These are phyloP conservation scores for Meliscaeva auricollis DNA, from an alignment of 2,888 invertebrate genomes.

Conservation along the genomic window DNA sequence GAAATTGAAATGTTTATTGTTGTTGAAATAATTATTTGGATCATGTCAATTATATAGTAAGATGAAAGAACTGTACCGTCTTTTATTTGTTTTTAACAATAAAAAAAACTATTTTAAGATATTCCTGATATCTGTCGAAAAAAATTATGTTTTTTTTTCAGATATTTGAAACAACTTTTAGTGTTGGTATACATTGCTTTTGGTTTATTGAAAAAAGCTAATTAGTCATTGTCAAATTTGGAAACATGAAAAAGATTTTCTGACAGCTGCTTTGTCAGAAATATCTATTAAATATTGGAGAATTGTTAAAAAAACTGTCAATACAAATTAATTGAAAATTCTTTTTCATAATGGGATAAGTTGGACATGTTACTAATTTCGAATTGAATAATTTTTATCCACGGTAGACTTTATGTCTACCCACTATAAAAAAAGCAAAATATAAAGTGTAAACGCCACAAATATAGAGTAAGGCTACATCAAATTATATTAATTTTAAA, in stretches of 20 bases:
- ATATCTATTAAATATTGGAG: not conserved
- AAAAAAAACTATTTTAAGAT: not conserved
- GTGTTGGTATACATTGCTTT: not conserved
- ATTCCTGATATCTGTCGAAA: not conserved
- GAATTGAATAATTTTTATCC: too few relatives aligned
- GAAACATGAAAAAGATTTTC: not conserved
- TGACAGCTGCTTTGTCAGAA: not conserved
- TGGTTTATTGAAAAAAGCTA: not conserved
- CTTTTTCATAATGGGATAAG: too few relatives aligned
- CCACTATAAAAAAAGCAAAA: too few relatives aligned
- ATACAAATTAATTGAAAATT: too few relatives aligned
- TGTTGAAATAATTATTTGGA: constrained; percentile 10
- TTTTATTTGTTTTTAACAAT: too few relatives aligned
- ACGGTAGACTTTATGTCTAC: too few relatives aligned
- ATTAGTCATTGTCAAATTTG: constrained; percentile 1
- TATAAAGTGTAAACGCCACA: too few relatives aligned
- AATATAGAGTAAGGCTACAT: too few relatives aligned
- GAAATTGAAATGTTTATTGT: constrained; percentile 4
- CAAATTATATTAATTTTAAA: too few relatives aligned
- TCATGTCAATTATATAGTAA: not conserved
- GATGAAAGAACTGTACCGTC: not conserved
- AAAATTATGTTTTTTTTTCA: too few relatives aligned
- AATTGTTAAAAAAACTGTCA: not conserved
- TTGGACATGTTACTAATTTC: too few relatives aligned
- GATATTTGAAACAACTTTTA: not conserved